phyloP scores from a whole-genome alignment of 1,140 invertebrate species.

The Subanguina moxae region DNA sequence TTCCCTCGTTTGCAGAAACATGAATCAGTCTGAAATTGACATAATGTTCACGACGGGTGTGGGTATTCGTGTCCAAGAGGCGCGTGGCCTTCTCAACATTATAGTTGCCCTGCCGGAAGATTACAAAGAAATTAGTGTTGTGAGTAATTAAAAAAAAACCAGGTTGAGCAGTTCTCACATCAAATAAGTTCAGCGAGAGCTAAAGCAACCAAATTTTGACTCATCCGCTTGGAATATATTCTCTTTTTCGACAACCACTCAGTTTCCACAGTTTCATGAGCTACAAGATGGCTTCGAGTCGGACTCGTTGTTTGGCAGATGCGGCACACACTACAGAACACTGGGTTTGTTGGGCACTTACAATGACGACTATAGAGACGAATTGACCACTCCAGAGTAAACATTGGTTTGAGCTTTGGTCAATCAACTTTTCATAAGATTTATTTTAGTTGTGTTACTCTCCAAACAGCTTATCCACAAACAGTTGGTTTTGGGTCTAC shows the following conservation, averaged over 20 bases:
- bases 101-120: conserved; percentile 81
- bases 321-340: conserved; percentile 62
- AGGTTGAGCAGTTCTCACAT: background rate
- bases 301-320: conserved; percentile 9
- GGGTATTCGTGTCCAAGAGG: conserved; percentile 83
- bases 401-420: no score
- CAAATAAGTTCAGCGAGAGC: conserved; percentile 46
- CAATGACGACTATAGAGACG: conserved; percentile 77
- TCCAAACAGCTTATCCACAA: conserved; percentile 33
- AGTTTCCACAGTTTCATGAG: conserved; percentile 15
- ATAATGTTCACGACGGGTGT: conserved; percentile 90
- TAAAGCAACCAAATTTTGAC: conserved; percentile 1
- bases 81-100: conserved; percentile 77
- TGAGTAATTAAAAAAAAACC: background rate
- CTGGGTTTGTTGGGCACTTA: conserved; percentile 83
- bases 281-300: background rate
- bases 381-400: conserved; percentile 73
- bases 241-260: conserved; percentile 11
- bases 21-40: conserved; percentile 88
- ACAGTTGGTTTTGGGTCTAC: background rate
- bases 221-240: conserved; percentile 3
- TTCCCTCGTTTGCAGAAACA: conserved; percentile 63
- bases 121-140: conserved; percentile 59
- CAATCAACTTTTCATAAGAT: no score
- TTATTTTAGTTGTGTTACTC: conserved; percentile 6